phyloP scores from a whole-genome alignment of 2,113 vertebrate species.

The Todiramphus saurophagus region DNA sequence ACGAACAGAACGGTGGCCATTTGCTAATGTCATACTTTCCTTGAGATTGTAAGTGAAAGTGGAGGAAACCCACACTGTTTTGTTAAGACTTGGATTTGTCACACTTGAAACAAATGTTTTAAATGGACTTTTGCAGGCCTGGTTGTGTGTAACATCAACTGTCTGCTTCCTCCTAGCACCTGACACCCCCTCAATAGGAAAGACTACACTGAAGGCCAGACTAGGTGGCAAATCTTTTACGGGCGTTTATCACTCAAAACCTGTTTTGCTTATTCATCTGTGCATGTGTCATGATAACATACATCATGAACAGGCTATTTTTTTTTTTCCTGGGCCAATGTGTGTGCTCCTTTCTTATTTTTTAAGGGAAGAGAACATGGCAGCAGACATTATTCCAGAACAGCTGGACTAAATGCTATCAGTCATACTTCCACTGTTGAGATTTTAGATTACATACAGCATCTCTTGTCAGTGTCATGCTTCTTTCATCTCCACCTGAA shows the following conservation, averaged over 20 bases:
- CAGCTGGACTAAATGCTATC: not conserved
- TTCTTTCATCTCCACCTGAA: not conserved
- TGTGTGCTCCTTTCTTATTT: not conserved
- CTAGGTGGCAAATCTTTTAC: not conserved
- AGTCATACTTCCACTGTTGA: not conserved
- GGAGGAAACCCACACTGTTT: not conserved
- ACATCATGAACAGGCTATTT: not conserved
- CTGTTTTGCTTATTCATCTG: not conserved
- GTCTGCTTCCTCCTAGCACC: not conserved
- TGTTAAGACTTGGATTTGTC: not conserved
- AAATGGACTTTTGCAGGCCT: not conserved
- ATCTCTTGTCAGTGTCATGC: not conserved
- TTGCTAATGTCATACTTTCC: not conserved
- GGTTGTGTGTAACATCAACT: not conserved
- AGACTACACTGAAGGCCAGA: not conserved
- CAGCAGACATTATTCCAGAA: not conserved
- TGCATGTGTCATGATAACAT: not conserved
- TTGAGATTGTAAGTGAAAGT: not conserved
- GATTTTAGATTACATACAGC: not conserved
- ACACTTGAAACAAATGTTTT: not conserved
- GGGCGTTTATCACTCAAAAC: not conserved
- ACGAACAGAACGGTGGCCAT: not conserved
- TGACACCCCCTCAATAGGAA: not conserved
- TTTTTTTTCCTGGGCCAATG: accelerated
- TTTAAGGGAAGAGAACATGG: not conserved